Evolutionary conservation across 2,113 vertebrate species (phyloP).

Genomic region (Picathartes gymnocephalus): DNA sequence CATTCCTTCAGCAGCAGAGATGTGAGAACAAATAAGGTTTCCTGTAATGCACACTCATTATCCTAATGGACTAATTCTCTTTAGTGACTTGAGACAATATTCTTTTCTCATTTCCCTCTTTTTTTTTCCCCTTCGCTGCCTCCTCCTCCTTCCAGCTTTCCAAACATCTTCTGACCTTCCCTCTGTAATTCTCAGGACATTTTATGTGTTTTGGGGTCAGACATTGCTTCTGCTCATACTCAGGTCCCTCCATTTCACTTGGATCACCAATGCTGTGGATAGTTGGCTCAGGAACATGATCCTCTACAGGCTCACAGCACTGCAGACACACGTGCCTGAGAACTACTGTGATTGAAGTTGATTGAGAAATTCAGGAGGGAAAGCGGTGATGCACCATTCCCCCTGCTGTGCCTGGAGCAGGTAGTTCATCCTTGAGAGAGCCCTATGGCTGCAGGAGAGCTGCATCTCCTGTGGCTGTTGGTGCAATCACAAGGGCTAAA

Average conservation of each 20-base stretch:
- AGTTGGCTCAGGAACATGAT: not conserved
- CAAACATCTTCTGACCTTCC: not conserved
- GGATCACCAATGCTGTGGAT: not conserved
- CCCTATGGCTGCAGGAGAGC: not conserved
- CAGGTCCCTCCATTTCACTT: not conserved
- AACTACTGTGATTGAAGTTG: not conserved
- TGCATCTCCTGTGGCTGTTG: not conserved
- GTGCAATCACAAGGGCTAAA: not conserved
- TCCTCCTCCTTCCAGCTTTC: not conserved
- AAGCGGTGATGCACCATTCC: not conserved
- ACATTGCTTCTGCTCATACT: not conserved
- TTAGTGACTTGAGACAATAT: not conserved
- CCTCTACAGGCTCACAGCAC: not conserved
- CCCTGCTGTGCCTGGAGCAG: not conserved
- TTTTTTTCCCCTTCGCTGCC: rapidly evolving
- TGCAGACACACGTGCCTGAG: not conserved
- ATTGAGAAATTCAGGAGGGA: not conserved
- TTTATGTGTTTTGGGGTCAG: not conserved
- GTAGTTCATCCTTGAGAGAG: not conserved
- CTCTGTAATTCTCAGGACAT: not conserved
- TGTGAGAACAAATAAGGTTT: not conserved
- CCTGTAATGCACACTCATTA: not conserved
- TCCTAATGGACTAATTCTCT: not conserved
- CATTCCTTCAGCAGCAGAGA: not conserved
- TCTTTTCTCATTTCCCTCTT: not conserved